Percentiles rank a stretch among this genome's conserved stretches.
Conservation (phyloP, 2,888 invertebrate genomes). For the Drosophila acutilabella region DNA sequence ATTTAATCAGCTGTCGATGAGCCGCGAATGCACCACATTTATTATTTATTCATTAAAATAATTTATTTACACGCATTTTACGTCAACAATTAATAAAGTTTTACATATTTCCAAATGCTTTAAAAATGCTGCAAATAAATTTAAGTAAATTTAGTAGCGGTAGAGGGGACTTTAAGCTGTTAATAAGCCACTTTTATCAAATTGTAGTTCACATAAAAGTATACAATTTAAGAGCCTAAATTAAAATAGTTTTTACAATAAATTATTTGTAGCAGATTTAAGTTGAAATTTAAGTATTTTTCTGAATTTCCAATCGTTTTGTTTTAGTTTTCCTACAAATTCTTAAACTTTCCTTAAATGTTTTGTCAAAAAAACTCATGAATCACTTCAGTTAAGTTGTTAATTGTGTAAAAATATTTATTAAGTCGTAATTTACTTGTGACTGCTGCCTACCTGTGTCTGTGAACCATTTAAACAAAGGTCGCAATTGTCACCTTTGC, state of each 20-base stretch:
- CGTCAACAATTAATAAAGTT: conserved; percentile 21
- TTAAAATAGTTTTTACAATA: too few species aligned
- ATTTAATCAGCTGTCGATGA: conserved; percentile 68
- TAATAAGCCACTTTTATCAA: too few species aligned
- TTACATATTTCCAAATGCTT: not conserved
- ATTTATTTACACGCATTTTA: conserved; percentile 13
- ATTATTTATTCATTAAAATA: conserved; percentile 1
- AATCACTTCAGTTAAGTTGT: conserved; percentile 29
- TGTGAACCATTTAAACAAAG: conserved; percentile 13
- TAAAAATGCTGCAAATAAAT: not conserved
- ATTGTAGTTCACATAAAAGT: too few species aligned
- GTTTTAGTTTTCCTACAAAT: not conserved
- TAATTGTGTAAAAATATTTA: conserved; percentile 19
- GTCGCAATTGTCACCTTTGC: conserved; percentile 31
- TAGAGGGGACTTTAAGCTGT: not conserved
- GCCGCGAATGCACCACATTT: not conserved
- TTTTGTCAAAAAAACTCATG: not conserved
- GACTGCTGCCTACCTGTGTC: conserved; percentile 10
- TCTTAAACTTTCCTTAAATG: not conserved
- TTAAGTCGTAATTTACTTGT: conserved; percentile 2
- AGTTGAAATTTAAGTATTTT: too few species aligned
- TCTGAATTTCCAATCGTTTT: not conserved
- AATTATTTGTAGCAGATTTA: too few species aligned
- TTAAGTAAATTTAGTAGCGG: not conserved
- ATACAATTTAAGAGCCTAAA: too few species aligned